These are phyloP conservation scores for Colletes latitarsis DNA, from an alignment of 1,140 invertebrate genomes.

Conservation along the genomic window DNA sequence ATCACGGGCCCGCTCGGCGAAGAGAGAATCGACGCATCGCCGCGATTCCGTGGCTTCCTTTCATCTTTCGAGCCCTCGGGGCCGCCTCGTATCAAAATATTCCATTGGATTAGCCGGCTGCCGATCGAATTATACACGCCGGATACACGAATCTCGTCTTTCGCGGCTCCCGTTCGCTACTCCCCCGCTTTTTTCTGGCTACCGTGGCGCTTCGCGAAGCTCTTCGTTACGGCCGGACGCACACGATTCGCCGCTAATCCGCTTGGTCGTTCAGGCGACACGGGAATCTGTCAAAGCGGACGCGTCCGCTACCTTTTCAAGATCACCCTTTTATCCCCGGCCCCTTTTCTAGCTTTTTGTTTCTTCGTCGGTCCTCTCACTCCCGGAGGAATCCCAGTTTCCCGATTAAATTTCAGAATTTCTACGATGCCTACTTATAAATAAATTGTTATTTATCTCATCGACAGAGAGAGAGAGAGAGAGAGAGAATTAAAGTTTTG, in stretches of 20 bases:
- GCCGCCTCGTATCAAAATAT: constrained; percentile 68
- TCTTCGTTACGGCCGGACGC: constrained; percentile 52
- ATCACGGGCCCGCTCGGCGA: background rate
- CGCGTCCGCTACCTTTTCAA: constrained; percentile 62
- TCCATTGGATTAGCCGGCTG: constrained; percentile 64
- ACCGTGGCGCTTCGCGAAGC: constrained; percentile 50
- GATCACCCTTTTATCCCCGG: constrained; percentile 22
- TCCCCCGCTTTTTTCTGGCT: constrained; percentile 24
- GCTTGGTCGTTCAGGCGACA: constrained; percentile 67
- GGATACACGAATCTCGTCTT: constrained; percentile 29
- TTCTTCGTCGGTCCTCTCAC: constrained; percentile 6
- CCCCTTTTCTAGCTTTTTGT: constrained; percentile 19
- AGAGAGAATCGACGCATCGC: background rate
- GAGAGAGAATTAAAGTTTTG: too few relatives aligned
- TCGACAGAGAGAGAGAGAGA: too few relatives aligned
- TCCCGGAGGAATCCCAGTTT: background rate
- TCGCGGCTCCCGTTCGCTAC: constrained; percentile 13
- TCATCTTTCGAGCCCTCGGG: constrained; percentile 18
- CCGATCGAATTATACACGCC: constrained; percentile 40
- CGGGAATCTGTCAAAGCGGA: constrained; percentile 71
- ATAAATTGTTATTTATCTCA: too few relatives aligned
- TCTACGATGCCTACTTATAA: too few relatives aligned
- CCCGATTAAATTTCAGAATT: too few relatives aligned
- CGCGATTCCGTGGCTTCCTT: constrained; percentile 27
- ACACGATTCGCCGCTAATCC: constrained; percentile 69